phyloP scores from a whole-genome alignment of 2,797 vertebrate genomes.

The Acipenser transmontanus region DNA sequence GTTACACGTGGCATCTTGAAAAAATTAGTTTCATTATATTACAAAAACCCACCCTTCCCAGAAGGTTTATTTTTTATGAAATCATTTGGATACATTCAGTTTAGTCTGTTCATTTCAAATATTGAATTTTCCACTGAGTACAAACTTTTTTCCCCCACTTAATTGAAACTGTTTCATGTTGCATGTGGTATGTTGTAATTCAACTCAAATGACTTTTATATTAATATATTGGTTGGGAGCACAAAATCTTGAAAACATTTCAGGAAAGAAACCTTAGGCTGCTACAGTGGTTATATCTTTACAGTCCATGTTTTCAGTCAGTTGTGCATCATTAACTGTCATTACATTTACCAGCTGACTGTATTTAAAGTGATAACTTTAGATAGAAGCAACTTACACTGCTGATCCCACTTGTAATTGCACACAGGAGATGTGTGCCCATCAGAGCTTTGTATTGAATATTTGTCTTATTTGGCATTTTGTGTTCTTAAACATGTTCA shows the following conservation, averaged over 20 bases:
- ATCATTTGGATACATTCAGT: slow-evolving; percentile 12
- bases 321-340: too few species aligned
- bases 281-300: too few species aligned
- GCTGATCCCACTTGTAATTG: neutral
- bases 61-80: neutral
- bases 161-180: slow-evolving; percentile 59
- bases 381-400: too few species aligned
- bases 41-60: slow-evolving; percentile 1
- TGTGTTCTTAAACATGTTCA: too few species aligned
- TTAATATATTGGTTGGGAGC: slow-evolving; percentile 47
- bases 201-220: slow-evolving; percentile 51
- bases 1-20: slow-evolving; percentile 8
- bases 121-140: slow-evolving; percentile 27
- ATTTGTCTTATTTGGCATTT: slow-evolving; percentile 30
- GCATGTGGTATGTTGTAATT: slow-evolving; percentile 51
- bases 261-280: neutral
- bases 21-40: slow-evolving; percentile 8
- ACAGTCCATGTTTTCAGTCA: too few species aligned
- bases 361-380: too few species aligned
- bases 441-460: slow-evolving; percentile 6
- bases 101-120: neutral
- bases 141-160: slow-evolving; percentile 56
- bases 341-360: too few species aligned
- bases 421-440: slow-evolving; percentile 15
- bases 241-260: slow-evolving; percentile 4